Evolutionary conservation across 1,140 invertebrate species (phyloP), one percentile per base, ranked within the genome.

Genomic region (Metaphire vulgaris): DNA sequence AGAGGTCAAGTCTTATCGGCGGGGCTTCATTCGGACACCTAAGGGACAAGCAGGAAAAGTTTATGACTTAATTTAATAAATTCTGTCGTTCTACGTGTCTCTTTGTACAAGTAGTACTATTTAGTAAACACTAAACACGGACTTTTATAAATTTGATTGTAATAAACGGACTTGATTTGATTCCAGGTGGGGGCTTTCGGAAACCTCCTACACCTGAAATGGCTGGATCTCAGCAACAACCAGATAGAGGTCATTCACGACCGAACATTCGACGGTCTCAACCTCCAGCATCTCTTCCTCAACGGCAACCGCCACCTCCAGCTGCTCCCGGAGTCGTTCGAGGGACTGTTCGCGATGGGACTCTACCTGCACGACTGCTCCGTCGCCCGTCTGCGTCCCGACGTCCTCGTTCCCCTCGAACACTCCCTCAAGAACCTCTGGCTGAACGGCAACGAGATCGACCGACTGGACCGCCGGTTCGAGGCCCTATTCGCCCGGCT

Each of bases 151-250:
- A n/a, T n/a, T n/a, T n/a, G n/a, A n/a, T n/a, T n/a, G n/a, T n/a
- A n/a, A n/a, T n/a, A n/a, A n/a, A n/a, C n/a, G n/a, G n/a, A n/a
- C n/a, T n/a, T n/a, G n/a, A n/a, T n/a, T n/a, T n/a, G 79, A 14
- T 82, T 86, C 29, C 77, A 80, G 33, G 78, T 83, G 32, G 84
- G 84, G 69, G 83, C 84, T 1, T 86, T 86, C 76, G 67, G 79
- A 16, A 82, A 84, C 64, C 78, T 85, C 21, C 77, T 74, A 0
- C 81, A 83, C n/a, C 74, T 86, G n/a, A 80, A 81, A 78, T 85
- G 83, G 82, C 74, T 86, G 32, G 85, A 85, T 75, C 75, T 86
- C 29, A 84, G 84, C 72, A 82, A 83, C 78, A 86, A 86, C 77
- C 80, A 81, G n/a, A 80, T 86, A 0, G 79, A 79, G 33, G 80